A percentile compares a stretch with the other conserved stretches of the same genome.
These are phyloP conservation scores for Pinctada fucata DNA, from an alignment of 2,888 invertebrate species.

Conservation along the genomic window DNA sequence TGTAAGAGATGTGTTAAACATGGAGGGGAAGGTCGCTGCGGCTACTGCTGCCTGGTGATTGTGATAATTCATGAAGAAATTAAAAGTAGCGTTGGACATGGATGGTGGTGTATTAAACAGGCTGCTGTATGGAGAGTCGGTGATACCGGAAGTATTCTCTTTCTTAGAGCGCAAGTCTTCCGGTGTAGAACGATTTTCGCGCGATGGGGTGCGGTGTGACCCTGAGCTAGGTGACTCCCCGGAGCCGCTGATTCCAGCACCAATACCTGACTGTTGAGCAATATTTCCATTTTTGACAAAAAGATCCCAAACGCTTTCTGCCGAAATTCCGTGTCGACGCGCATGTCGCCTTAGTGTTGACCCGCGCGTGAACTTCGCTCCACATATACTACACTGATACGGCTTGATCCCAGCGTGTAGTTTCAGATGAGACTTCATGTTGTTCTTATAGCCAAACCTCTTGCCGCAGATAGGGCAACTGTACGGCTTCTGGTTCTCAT, in stretches of 20 bases:
- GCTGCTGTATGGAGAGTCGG: slow-evolving; percentile 33
- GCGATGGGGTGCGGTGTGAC: slow-evolving; percentile 21
- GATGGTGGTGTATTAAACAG: slow-evolving; percentile 38
- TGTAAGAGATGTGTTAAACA: slow-evolving; percentile 43
- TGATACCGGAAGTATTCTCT: slow-evolving; percentile 17
- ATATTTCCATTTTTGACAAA: slow-evolving; percentile 52
- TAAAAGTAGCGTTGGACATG: slow-evolving; percentile 38
- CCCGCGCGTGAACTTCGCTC: slow-evolving; percentile 70
- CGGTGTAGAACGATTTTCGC: slow-evolving; percentile 33
- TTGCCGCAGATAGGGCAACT: slow-evolving; percentile 70
- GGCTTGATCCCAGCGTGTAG: slow-evolving; percentile 71
- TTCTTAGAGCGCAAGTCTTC: slow-evolving; percentile 38
- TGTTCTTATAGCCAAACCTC: slow-evolving; percentile 72
- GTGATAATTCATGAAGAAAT: slow-evolving; percentile 41
- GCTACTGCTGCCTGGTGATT: slow-evolving; percentile 39
- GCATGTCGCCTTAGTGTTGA: slow-evolving; percentile 70
- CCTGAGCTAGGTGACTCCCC: slow-evolving; percentile 14
- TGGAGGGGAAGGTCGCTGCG: slow-evolving; percentile 39
- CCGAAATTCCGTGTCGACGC: slow-evolving; percentile 65
- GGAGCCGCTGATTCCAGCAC: slow-evolving; percentile 5
- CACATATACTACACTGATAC: slow-evolving; percentile 69
- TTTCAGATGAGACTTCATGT: slow-evolving; percentile 73
- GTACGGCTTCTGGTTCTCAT: slow-evolving; percentile 71
- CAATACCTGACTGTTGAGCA: slow-evolving; percentile 1
- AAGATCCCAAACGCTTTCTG: slow-evolving; percentile 67